phyloP scores from a whole-genome alignment of 35 echinoderm and acorn worm species.

The Hemicentrotus pulcherrimus region DNA sequence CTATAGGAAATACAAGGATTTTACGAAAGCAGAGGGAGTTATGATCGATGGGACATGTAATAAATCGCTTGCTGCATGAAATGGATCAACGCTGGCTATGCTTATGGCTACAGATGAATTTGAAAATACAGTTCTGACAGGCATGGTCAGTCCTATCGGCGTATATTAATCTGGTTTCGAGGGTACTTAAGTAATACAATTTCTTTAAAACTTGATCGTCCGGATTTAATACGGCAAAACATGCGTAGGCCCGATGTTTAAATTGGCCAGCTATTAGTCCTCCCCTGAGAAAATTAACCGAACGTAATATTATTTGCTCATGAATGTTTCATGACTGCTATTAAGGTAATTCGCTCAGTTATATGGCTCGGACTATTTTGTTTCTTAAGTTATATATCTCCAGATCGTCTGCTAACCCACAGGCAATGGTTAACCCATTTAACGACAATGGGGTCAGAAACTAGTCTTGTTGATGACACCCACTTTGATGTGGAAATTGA shows the following conservation, averaged over 20 bases:
- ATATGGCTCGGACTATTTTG: not conserved
- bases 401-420: not conserved
- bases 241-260: not conserved
- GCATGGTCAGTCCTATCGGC: not conserved
- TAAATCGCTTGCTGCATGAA: no score
- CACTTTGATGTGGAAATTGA: not conserved
- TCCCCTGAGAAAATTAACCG: not conserved
- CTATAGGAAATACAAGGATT: no score
- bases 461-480: not conserved
- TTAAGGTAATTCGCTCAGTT: not conserved
- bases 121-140: not conserved
- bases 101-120: not conserved
- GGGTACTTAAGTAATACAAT: not conserved
- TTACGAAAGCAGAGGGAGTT: no score
- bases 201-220: not conserved
- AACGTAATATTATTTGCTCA: not conserved
- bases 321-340: not conserved
- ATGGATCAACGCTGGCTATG: no score
- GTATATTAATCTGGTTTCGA: not conserved
- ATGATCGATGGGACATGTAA: no score
- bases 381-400: not conserved
- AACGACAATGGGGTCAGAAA: not conserved
- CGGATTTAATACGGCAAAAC: not conserved
- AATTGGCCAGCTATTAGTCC: not conserved
- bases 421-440: not conserved